Percentiles rank a stretch among this genome's conserved stretches.
Conservation (phyloP, 1,140 invertebrate genomes). For the Sinella curviseta region DNA sequence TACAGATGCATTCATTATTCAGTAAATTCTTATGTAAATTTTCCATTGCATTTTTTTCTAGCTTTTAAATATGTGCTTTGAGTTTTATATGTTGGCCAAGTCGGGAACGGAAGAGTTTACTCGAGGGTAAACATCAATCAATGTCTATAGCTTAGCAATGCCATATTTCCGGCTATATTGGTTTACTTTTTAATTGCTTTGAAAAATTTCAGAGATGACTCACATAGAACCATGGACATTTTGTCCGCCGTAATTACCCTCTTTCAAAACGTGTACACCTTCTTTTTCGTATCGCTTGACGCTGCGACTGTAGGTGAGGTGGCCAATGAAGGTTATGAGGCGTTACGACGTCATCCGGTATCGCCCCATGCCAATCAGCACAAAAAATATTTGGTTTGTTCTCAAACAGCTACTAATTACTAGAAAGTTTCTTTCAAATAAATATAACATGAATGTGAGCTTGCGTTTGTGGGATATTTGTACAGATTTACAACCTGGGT, state of each 20-base stretch:
- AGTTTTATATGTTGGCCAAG: slow-evolving; percentile 44
- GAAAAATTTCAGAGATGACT: not conserved
- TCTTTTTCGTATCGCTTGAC: slow-evolving; percentile 44
- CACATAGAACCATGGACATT: slow-evolving; percentile 23
- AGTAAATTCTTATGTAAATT: not conserved
- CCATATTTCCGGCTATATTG: no score
- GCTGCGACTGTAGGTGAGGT: slow-evolving; percentile 40
- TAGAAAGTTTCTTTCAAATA: no score
- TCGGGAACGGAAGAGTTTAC: slow-evolving; percentile 19
- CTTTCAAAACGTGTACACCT: slow-evolving; percentile 42
- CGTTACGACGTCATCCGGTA: slow-evolving; percentile 29
- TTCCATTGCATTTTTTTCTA: no score
- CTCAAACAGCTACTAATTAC: no score
- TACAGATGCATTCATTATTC: not conserved
- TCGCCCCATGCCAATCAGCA: slow-evolving; percentile 24
- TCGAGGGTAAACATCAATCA: not conserved
- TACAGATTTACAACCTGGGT: slow-evolving; percentile 33
- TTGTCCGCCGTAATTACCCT: slow-evolving; percentile 31
- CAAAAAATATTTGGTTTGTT: slow-evolving; percentile 45
- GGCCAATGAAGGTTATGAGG: slow-evolving; percentile 39
- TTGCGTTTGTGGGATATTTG: no score
- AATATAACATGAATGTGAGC: no score
- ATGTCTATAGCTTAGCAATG: no score
- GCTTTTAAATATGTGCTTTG: slow-evolving; percentile 49
- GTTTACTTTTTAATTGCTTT: no score